Percentiles rank a stretch among this genome's conserved stretches.
These are phyloP conservation scores for Podarcis siculus DNA, from an alignment of 2,797 vertebrate genomes.

Conservation along the genomic window DNA sequence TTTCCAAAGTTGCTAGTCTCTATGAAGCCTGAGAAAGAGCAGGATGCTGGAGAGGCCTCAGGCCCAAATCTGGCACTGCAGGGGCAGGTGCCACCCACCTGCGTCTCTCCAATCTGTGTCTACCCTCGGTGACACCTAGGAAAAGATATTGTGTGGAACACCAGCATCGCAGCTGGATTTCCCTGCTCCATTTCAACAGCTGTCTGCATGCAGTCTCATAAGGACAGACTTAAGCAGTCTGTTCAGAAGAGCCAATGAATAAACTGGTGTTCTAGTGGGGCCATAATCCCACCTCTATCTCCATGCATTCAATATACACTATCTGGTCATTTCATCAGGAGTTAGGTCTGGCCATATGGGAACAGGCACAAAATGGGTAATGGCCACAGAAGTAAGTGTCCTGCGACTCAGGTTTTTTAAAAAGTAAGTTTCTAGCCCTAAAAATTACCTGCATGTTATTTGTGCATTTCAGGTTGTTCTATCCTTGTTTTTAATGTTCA, in stretches of 20 bases:
- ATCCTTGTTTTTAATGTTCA: too few relatives aligned
- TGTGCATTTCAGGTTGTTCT: too few relatives aligned
- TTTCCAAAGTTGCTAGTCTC: not conserved
- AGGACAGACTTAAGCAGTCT: too few relatives aligned
- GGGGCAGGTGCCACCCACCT: not conserved
- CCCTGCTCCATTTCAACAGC: not conserved
- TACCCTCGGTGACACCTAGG: not conserved
- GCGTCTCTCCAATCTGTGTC: not conserved
- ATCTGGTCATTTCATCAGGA: not conserved
- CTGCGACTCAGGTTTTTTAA: not conserved
- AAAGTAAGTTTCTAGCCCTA: not conserved
- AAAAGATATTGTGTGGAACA: not conserved
- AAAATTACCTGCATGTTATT: not conserved
- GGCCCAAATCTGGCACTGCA: not conserved
- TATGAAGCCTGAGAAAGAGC: not conserved
- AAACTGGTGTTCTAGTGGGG: not conserved
- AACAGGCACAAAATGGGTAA: not conserved
- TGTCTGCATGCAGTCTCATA: not conserved
- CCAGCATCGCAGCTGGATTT: not conserved
- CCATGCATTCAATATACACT: not conserved
- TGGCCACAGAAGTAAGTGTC: not conserved
- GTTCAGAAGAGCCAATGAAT: not conserved
- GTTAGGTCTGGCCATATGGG: too few relatives aligned
- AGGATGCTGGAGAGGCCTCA: not conserved
- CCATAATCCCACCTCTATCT: too few relatives aligned